Evolutionary conservation across 2,888 invertebrate species (phyloP).

Genomic region (Heliconius erato): DNA sequence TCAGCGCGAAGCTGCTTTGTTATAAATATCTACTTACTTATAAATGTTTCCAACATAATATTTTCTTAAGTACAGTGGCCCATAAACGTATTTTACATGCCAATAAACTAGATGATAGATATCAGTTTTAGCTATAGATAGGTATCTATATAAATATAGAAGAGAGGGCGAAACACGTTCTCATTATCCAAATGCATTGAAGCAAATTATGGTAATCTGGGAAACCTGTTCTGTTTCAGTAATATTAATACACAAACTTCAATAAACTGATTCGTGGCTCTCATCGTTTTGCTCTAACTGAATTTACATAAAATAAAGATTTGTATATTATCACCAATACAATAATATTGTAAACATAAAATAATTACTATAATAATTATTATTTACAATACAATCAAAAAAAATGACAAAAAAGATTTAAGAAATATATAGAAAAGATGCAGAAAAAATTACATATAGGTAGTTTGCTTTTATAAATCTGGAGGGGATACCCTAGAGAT

Average conservation of each 20-base stretch:
- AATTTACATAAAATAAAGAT: slow-evolving; percentile 17
- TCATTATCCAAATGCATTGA: slow-evolving; percentile 86
- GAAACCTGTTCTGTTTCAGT: slow-evolving; percentile 84
- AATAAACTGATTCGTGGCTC: slow-evolving; percentile 25
- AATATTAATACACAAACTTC: slow-evolving; percentile 83
- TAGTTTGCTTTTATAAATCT: no score
- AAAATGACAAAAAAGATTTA: no score
- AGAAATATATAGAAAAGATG: no score
- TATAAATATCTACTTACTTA: background rate
- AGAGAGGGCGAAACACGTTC: slow-evolving; percentile 77
- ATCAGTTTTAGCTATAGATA: slow-evolving; percentile 44
- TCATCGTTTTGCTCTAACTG: slow-evolving; percentile 14
- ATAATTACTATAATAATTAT: no score
- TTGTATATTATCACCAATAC: background rate
- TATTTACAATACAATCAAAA: no score
- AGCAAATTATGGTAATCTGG: slow-evolving; percentile 86
- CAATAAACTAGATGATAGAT: slow-evolving; percentile 49
- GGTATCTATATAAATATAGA: slow-evolving; percentile 36
- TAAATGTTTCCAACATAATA: slow-evolving; percentile 20
- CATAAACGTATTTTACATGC: slow-evolving; percentile 45
- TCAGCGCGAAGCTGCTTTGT: no score
- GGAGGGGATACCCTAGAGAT: no score
- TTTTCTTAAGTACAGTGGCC: slow-evolving; percentile 32
- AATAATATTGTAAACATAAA: no score
- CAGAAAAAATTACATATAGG: no score